Conservation (phyloP, 2,797 vertebrate genomes). For the Spizella passerina region DNA sequence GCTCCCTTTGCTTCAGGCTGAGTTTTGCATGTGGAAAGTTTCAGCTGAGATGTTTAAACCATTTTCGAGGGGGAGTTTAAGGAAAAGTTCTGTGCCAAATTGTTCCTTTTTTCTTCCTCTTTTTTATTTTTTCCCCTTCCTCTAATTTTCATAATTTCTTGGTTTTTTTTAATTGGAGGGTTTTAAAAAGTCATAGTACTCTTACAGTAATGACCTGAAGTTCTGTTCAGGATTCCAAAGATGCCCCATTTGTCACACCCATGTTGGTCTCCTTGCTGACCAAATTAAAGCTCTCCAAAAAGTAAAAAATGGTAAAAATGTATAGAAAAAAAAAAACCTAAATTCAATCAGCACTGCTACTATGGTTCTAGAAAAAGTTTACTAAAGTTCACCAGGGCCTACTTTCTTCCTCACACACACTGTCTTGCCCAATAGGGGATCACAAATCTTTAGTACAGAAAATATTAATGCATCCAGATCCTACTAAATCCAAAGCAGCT, state of each 20-base stretch:
- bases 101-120: neutral
- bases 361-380: neutral
- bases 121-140: rapidly evolving
- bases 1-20: neutral
- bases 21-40: neutral
- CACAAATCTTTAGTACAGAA: rapidly evolving
- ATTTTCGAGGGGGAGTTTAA: neutral
- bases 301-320: neutral
- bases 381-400: neutral
- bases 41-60: neutral
- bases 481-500: neutral
- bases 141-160: rapidly evolving
- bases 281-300: neutral
- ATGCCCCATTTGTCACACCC: neutral
- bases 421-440: neutral
- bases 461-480: neutral
- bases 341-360: neutral
- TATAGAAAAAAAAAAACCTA: neutral
- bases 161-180: neutral
- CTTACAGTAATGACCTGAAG: neutral
- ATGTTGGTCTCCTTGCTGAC: neutral
- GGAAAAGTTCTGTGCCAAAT: neutral
- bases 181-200: neutral
- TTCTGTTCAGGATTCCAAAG: neutral
- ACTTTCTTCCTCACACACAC: neutral